Evolutionary conservation across 35 echinoderm and acorn worm species (phyloP), one percentile per base, ranked within the genome.

Genomic region (Ophioderma brevispina): DNA sequence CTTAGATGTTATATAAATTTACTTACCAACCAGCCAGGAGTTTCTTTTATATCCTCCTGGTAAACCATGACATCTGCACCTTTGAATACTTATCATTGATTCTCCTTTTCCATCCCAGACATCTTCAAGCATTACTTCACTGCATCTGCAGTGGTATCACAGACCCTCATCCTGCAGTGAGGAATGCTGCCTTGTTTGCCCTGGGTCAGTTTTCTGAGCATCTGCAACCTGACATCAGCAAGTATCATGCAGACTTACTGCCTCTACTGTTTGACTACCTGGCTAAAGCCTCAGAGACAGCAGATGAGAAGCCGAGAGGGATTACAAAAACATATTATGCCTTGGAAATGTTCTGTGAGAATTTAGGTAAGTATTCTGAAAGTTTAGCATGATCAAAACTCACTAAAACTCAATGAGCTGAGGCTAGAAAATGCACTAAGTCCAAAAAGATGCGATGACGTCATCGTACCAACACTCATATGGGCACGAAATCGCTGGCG

Each of bases 331-430:
- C 92, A 39, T 98, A 98, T 76, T 98, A 98, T 81, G 96, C 96
- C 25, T 80, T 98, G 38, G 96, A 98, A 39, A 98, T 95, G 93
- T 98, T 98, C 84, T 98, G 96, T 93, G 96, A 98, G 90, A 98
- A 98, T 87, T 79, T 98, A 82, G 90, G 96, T 93, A 76, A 87
- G 83, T 46, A n/a, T n/a, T n/a, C n/a, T n/a, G n/a, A n/a, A n/a
- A n/a, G n/a, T n/a, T n/a, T n/a, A n/a, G n/a, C n/a, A n/a, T n/a
- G n/a, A n/a, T n/a, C n/a, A n/a, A n/a, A n/a, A n/a, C n/a, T n/a
- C n/a, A n/a, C n/a, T n/a, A n/a, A n/a, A n/a, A n/a, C n/a, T n/a
- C n/a, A n/a, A n/a, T n/a, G n/a, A n/a, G n/a, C n/a, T n/a, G n/a
- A n/a, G n/a, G n/a, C n/a, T n/a, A n/a, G n/a, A n/a, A n/a, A n/a